These are phyloP conservation scores for Monochamus saltuarius DNA, from an alignment of 1,140 invertebrate genomes.

Conservation along the genomic window DNA sequence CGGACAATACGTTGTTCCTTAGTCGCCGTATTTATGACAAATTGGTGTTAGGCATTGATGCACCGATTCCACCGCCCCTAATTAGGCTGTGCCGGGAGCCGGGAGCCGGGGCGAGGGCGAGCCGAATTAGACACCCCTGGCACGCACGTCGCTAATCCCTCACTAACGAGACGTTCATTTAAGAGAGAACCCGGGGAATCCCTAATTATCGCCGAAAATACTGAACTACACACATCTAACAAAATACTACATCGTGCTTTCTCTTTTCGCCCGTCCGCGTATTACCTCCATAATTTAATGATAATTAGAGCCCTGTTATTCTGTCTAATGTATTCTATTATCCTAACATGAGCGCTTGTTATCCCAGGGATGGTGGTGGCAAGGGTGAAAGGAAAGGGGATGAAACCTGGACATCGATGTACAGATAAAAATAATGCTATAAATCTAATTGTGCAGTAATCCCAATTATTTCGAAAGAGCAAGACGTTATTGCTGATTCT, in stretches of 20 bases:
- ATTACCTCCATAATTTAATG: constrained; percentile 15
- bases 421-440: too few species aligned
- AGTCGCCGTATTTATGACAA: constrained; percentile 28
- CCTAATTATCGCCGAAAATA: constrained; percentile 35
- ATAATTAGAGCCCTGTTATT: not conserved
- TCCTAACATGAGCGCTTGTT: too few species aligned
- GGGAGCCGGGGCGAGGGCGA: constrained; percentile 4
- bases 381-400: too few species aligned
- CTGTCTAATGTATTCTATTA: too few species aligned
- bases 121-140: constrained; percentile 34
- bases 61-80: constrained; percentile 31
- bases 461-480: too few species aligned
- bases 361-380: too few species aligned
- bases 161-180: constrained; percentile 43
- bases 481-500: too few species aligned
- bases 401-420: too few species aligned
- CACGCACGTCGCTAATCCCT: constrained; percentile 41
- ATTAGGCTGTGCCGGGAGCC: constrained; percentile 21
- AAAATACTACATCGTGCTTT: constrained; percentile 13
- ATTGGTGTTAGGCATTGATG: constrained; percentile 24
- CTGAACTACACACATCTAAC: constrained; percentile 29
- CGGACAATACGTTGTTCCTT: constrained; percentile 1
- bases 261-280: constrained; percentile 6
- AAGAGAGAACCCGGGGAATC: constrained; percentile 32
- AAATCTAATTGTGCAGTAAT: too few species aligned